Base-by-base conservation (phyloP, 2,797 vertebrate genomes). In the Argentina silus region DNA sequence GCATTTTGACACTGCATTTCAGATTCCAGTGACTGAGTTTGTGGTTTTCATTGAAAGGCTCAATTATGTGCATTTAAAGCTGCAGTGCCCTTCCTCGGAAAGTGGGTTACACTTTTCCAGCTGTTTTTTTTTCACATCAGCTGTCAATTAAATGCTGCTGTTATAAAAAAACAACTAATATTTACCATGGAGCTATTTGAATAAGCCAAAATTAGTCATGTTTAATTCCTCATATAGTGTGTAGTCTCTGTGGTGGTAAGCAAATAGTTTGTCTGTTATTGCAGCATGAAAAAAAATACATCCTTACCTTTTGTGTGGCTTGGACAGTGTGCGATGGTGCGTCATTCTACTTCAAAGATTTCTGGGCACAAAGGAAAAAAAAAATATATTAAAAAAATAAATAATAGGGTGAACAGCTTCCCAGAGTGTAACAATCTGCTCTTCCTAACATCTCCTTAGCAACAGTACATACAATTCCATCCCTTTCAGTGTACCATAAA, bases 1-100 rank as follows among this genome's bases (percentile, higher is more conserved):
- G 70, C 78, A 57, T 78, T 72, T 85, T 77, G 78, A 78, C 77
- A 83, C 85, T 78, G 86, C 67, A 43, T 61, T 79, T 70, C 72
- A 81, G 70, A 60, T 81, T 53, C 21, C n/a, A 64, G 69, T 65
- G 79, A 70, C 66, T 68, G 70, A 77, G 81, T 86, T 85, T 83
- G 82, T 78, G 81, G 67, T 73, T 77, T 81, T 88, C 89, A 82
- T 73, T 78, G 82, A 81, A 69, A 51, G 85, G 73, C 77, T 84
- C 86, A 83, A 84, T 87, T 81, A 83, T 84, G 59, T 84, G 65
- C 66, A n/a, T 78, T 90, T 89, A 80, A 88, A 84, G 83, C 83
- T 53, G 81, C 88, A 82, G 87, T 60, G 73, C 75, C 81, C 59
- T 80, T 71, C 7, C 56, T 81, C 81, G 48, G 15, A 70, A 78